Conservation (phyloP, 2,888 invertebrate genomes). For the Linhomoeus sp. region DNA sequence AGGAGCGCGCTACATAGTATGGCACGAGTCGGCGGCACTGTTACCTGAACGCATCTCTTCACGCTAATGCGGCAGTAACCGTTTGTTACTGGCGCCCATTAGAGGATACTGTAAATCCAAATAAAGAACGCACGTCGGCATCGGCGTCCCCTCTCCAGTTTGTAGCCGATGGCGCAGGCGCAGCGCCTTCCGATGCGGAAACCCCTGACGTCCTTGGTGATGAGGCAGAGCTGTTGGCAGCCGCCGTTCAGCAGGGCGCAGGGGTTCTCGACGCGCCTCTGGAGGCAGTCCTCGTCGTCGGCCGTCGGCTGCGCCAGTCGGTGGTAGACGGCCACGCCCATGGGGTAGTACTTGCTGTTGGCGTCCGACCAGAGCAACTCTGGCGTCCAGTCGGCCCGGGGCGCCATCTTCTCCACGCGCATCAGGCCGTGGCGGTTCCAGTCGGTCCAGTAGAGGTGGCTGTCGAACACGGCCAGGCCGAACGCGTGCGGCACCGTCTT, state of each 20-base stretch:
- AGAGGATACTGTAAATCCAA: background rate
- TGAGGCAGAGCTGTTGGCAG: constrained; percentile 78
- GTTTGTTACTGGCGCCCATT: too few species aligned
- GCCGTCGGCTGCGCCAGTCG: constrained; percentile 21
- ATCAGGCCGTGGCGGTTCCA: constrained; percentile 41
- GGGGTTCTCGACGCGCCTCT: constrained; percentile 8
- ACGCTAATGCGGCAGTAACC: background rate
- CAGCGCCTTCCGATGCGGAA: constrained; percentile 41
- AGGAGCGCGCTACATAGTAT: too few species aligned
- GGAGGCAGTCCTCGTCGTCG: constrained; percentile 16
- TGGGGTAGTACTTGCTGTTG: constrained; percentile 25
- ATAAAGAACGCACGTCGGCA: constrained; percentile 37
- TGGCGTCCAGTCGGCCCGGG: constrained; percentile 10
- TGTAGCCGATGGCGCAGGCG: constrained; percentile 80
- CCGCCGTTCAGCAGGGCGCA: constrained; percentile 61
- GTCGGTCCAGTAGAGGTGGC: constrained; percentile 80
- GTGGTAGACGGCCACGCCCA: constrained; percentile 25
- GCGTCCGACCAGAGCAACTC: constrained; percentile 11
- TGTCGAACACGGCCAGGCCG: constrained; percentile 78
- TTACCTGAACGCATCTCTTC: background rate
- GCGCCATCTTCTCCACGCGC: constrained; percentile 25
- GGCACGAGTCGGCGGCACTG: too few species aligned
- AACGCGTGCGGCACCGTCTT: constrained; percentile 75
- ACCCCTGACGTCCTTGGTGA: constrained; percentile 49
- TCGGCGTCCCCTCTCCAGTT: constrained; percentile 44